Conservation (phyloP, 2,113 vertebrate species). For the Peromyscus maniculatus region DNA sequence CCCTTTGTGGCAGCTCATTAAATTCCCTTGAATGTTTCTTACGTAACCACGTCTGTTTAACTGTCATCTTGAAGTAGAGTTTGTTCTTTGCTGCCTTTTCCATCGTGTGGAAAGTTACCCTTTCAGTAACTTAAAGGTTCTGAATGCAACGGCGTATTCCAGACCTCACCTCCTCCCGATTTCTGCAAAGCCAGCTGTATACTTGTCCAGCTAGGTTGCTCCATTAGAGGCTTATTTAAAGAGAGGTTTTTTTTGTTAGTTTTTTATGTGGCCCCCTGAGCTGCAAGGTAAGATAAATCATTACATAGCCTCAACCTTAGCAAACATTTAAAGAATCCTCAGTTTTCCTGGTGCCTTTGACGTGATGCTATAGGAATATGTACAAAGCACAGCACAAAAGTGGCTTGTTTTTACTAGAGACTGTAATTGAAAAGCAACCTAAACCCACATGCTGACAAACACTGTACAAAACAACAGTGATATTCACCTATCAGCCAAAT, state of each 20-base stretch:
- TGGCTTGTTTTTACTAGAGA: conserved; percentile 2
- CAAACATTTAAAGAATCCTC: conserved; percentile 22
- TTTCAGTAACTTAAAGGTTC: not conserved
- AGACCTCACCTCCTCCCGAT: not conserved
- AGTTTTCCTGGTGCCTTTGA: conserved; percentile 8
- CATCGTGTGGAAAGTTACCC: not conserved
- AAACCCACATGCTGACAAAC: not conserved
- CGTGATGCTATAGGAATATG: not conserved
- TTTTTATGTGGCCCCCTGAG: not conserved
- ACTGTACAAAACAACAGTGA: conserved; percentile 7
- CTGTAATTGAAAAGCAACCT: conserved; percentile 47
- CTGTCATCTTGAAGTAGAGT: conserved; percentile 60
- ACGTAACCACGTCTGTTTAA: conserved; percentile 64
- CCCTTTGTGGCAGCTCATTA: conserved; percentile 67
- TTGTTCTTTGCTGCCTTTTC: conserved; percentile 26
- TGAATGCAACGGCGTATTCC: not conserved
- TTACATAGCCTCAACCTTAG: not conserved
- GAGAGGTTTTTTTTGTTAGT: not conserved
- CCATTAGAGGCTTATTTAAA: conserved; percentile 12
- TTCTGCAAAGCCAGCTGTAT: conserved; percentile 22
- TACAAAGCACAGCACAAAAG: conserved; percentile 8
- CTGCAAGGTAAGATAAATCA: conserved; percentile 15
- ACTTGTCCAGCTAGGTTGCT: not conserved
- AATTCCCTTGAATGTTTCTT: conserved; percentile 71
- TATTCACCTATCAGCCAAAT: conserved; percentile 20